Evolutionary conservation across 2,888 invertebrate species (phyloP), one percentile per base, ranked within the genome.

Genomic region (Drosophila infuscata): DNA sequence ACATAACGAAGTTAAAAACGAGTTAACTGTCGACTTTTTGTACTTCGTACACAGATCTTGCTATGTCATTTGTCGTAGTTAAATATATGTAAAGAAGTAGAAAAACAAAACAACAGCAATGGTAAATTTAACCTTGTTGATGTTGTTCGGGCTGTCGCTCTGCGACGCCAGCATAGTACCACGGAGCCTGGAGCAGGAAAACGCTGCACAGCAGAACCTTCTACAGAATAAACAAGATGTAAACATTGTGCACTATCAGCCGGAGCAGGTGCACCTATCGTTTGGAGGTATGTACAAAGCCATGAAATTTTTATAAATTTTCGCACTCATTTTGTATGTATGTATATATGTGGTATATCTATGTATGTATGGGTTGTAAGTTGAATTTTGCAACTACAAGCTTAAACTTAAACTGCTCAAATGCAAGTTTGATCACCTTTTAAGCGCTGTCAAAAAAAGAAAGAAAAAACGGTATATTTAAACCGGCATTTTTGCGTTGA

Each of bases 211-310:
- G 8, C 43, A 38, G 7, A 62, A 54, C 30, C 7, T 32, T n/a
- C 25, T 30, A 9, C 29, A 69, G 20, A 49, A 61, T 62, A 9
- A 52, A 11, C 12, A 60, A 11, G 57, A 71, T 62, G 5, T 62
- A 3, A 25, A n/a, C 36, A 88, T 93, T 20, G 91, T 92, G 29
- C 91, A 93, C 81, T 95, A 94, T 92, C 95, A 95, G 88, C 96
- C 96, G 2, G 95, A 96, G 89, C 96, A 95, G 91, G 94, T 96
- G 29, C 96, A 96, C 92, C 90, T 96, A 65, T 92, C 96, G 35
- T 95, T 95, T 88, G 96, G 96, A 81, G 94, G 95, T 95, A 92
- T 89, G 90, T 87, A 33, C 25, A 48, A 46, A 4, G 7, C 46
- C 35, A 52, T 29, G 17, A 59, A 12, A 17, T 5, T 29, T 17